phyloP scores from a whole-genome alignment of 2,797 vertebrate species.

The Karalla daura region DNA sequence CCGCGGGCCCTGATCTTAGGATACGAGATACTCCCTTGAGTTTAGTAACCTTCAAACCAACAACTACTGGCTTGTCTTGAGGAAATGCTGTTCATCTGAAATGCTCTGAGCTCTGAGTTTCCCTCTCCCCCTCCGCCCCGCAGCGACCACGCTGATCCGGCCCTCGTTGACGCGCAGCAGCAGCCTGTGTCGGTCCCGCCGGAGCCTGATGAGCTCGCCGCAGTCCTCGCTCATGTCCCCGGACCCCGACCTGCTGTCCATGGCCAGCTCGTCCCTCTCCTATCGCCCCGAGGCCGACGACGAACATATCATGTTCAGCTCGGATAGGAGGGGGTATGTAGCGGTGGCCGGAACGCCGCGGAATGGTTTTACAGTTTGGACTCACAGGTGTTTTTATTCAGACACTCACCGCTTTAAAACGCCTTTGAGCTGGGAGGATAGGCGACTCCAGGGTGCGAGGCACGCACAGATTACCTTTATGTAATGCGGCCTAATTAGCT shows the following conservation, averaged over 20 bases:
- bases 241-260: constrained; percentile 95
- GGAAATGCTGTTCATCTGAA: too few relatives aligned
- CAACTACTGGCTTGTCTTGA: too few relatives aligned
- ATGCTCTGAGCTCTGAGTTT: too few relatives aligned
- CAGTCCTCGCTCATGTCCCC: constrained; percentile 90
- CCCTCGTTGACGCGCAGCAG: constrained; percentile 89
- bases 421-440: constrained; percentile 25
- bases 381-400: constrained; percentile 67
- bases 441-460: neutral
- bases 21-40: too few relatives aligned
- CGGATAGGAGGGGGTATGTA: constrained; percentile 94
- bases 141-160: constrained; percentile 88
- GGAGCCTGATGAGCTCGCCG: constrained; percentile 89
- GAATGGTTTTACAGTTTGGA: constrained; percentile 71
- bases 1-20: too few relatives aligned
- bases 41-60: too few relatives aligned
- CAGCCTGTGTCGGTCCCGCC: constrained; percentile 93
- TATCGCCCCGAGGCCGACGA: constrained; percentile 94
- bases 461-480: constrained; percentile 2
- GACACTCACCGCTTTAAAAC: constrained; percentile 38
- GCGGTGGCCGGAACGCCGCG: constrained; percentile 54
- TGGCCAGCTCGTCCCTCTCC: constrained; percentile 91
- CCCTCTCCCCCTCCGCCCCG: neutral
- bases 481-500: neutral
- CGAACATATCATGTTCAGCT: constrained; percentile 93